phyloP scores from a whole-genome alignment of 2,113 vertebrate genomes.

The Mugil cephalus region DNA sequence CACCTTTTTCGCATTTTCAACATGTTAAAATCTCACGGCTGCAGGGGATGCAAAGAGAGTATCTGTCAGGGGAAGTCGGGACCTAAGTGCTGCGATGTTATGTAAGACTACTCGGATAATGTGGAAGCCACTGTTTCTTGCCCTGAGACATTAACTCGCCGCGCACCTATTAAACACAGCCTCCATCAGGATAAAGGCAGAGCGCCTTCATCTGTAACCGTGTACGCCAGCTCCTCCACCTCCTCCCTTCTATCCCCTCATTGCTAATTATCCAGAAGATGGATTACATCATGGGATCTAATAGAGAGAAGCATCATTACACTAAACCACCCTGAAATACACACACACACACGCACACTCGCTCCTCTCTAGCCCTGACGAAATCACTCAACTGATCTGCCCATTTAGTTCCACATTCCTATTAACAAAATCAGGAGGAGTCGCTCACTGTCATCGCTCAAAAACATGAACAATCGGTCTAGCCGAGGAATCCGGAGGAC shows the following conservation, averaged over 20 bases:
- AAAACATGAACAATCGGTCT: constrained; percentile 32
- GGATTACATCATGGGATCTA: constrained; percentile 80
- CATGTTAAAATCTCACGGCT: no score
- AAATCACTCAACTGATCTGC: constrained; percentile 64
- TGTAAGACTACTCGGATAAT: constrained; percentile 3
- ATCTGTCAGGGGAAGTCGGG: background rate
- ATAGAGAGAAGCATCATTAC: constrained; percentile 70
- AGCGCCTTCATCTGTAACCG: constrained; percentile 60
- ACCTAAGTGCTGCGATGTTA: background rate
- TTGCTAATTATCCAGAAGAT: constrained; percentile 79
- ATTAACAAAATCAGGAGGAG: constrained; percentile 60
- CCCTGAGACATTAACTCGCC: constrained; percentile 27
- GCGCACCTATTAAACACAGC: constrained; percentile 52
- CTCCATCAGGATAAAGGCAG: constrained; percentile 46
- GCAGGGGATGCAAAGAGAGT: no score
- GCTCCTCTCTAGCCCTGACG: constrained; percentile 42
- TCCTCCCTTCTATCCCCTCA: constrained; percentile 62
- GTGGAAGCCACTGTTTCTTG: constrained; percentile 11
- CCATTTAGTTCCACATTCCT: constrained; percentile 57
- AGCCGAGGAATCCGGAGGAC: constrained; percentile 28
- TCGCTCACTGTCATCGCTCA: constrained; percentile 43
- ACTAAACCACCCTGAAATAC: constrained; percentile 33
- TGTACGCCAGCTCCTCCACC: constrained; percentile 48
- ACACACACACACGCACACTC: constrained; percentile 30
- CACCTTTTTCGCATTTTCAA: no score